phyloP scores from a whole-genome alignment of 2,797 vertebrate species.

The Austrolebias charrua region DNA sequence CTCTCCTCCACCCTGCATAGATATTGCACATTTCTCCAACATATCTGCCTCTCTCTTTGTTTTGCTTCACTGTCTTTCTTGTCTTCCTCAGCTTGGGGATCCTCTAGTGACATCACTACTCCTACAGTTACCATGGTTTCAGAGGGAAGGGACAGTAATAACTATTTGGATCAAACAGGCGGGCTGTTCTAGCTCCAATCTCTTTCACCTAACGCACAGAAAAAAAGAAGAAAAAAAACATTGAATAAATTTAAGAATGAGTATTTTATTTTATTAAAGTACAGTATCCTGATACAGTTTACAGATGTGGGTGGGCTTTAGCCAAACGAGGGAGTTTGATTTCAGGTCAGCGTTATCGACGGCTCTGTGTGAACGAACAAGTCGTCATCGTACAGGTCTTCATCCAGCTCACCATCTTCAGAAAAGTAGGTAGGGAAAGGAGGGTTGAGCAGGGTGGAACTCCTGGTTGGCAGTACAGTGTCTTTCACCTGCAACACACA shows the following conservation, averaged over 20 bases:
- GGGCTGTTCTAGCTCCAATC: slow-evolving; percentile 12
- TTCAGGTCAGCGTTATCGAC: slow-evolving; percentile 79
- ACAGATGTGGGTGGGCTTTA: not conserved
- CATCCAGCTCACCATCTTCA: slow-evolving; percentile 87
- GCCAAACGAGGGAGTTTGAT: slow-evolving; percentile 3
- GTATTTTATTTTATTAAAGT: slow-evolving; percentile 46
- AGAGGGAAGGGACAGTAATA: slow-evolving; percentile 51
- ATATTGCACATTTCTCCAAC: slow-evolving; percentile 65
- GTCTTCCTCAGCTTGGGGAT: slow-evolving; percentile 61
- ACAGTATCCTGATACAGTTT: slow-evolving; percentile 26
- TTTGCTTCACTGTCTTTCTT: slow-evolving; percentile 40
- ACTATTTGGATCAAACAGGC: slow-evolving; percentile 57
- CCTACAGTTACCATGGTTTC: slow-evolving; percentile 76
- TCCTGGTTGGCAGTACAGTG: slow-evolving; percentile 73
- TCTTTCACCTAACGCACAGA: not conserved
- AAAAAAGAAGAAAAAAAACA: no score
- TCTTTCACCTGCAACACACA: slow-evolving; percentile 84
- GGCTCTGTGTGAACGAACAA: slow-evolving; percentile 84
- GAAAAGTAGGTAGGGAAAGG: slow-evolving; percentile 93
- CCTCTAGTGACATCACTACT: slow-evolving; percentile 71
- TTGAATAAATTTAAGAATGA: slow-evolving; percentile 24
- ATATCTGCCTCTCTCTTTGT: slow-evolving; percentile 34
- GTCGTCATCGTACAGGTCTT: slow-evolving; percentile 88
- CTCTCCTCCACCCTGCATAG: slow-evolving; percentile 35
- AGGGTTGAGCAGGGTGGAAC: slow-evolving; percentile 71